Evolutionary conservation across 2,113 vertebrate genomes (phyloP).

Genomic region (Terrapene triunguis): DNA sequence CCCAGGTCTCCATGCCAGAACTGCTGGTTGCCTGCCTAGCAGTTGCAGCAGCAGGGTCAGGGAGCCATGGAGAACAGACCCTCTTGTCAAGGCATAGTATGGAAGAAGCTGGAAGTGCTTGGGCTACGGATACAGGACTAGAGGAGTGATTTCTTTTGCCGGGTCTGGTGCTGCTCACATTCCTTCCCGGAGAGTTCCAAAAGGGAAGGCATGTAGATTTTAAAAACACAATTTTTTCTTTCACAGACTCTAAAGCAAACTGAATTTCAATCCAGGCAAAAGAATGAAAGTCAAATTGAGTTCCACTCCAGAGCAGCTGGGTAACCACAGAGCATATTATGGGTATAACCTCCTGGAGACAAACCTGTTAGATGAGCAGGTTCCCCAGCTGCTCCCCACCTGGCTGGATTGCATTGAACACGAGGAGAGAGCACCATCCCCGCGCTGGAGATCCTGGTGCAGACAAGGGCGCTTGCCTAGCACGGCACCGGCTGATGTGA

Average conservation of each 20-base stretch:
- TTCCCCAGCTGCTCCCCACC: background rate
- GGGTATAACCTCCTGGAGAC: background rate
- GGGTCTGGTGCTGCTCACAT: background rate
- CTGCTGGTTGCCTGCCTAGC: background rate
- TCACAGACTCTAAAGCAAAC: fast-evolving
- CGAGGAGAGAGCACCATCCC: background rate
- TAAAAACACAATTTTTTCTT: background rate
- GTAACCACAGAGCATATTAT: background rate
- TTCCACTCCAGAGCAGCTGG: background rate
- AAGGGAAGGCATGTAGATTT: background rate
- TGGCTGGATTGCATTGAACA: background rate
- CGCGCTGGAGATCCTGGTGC: background rate
- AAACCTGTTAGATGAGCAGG: background rate
- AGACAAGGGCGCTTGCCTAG: background rate
- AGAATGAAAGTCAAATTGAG: background rate
- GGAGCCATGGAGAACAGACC: background rate
- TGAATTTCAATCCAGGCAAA: background rate
- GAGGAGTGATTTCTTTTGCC: background rate
- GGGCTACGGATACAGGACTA: background rate
- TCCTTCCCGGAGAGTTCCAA: fast-evolving
- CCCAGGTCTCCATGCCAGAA: background rate
- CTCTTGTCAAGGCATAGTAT: background rate
- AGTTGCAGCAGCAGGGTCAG: background rate
- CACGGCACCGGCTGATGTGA: too few species aligned
- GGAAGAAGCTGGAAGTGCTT: background rate